Evolutionary conservation across 2,113 vertebrate species (phyloP).

Genomic region (Festucalex cinctus): DNA sequence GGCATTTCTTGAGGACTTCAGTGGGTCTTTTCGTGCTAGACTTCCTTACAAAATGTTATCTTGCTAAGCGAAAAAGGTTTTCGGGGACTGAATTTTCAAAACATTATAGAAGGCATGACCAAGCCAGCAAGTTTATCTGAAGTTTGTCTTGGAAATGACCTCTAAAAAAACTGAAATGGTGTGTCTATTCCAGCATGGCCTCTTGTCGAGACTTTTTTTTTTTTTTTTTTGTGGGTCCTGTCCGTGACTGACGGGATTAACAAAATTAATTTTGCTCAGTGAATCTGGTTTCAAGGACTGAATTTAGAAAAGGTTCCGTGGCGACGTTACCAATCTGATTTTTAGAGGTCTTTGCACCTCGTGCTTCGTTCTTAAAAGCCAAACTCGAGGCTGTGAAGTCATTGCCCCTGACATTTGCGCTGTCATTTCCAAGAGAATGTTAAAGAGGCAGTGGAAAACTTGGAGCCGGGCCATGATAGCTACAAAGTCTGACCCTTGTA

Average conservation of each 20-base stretch:
- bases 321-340: neutral
- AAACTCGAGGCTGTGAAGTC: neutral
- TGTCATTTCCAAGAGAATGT: neutral
- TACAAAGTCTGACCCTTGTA: neutral
- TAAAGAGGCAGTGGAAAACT: conserved; percentile 1
- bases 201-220: too few relatives aligned
- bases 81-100: neutral
- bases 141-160: too few relatives aligned
- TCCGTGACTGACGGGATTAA: neutral
- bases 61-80: neutral
- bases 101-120: too few relatives aligned
- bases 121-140: too few relatives aligned
- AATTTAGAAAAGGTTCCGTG: neutral
- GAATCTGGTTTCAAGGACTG: neutral
- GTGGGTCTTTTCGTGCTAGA: neutral
- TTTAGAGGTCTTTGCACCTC: neutral
- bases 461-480: neutral
- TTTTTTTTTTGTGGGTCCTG: neutral
- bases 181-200: neutral
- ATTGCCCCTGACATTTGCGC: conserved; percentile 13
- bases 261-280: neutral
- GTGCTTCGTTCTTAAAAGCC: neutral
- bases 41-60: neutral
- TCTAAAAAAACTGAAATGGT: too few relatives aligned
- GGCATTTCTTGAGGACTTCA: neutral